Base-by-base conservation (phyloP, 2,888 invertebrate species). In the Abrostola triplasia region DNA sequence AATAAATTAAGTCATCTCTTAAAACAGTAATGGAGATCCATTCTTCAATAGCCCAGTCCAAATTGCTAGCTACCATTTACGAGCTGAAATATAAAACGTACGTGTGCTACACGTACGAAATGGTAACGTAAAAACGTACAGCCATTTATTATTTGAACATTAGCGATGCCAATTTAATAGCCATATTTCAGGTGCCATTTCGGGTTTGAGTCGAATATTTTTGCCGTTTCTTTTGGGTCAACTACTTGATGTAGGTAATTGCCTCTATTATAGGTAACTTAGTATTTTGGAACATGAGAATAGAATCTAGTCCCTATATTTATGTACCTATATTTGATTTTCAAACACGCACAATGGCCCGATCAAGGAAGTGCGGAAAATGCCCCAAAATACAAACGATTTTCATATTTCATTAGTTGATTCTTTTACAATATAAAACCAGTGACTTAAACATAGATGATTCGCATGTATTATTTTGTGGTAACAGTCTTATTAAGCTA, bases 101-200 rank as follows among this genome's bases (percentile, higher is more conserved):
- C 38, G 36, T n/a, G 13, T 36, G 52, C 47, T 36, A 51, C 42
- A 12, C 44, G 52, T 52, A 59, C 63, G 53, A 47, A 47, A 41
- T 55, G 37, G 59, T 38, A 36, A 36, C 42, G 24, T 50, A 38
- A 12, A 13, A 24, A 13, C 9, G 44, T 47, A 9, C 44, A 41
- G 47, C 52, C 42, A 59, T 75, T 60, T 64, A 67, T 76, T 75
- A 77, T 77, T 77, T 62, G 51, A 58, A 58, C 44, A 70, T 76
- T 61, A 64, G 41, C 36, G 41, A 51, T 36, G 37, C 36, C 41
- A 35, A 47, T 53, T 58, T 55, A 62, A 77, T 73, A 38, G 13
- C 53, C 12, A 13, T n/a, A 36, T 50, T 66, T 76, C 7, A 24
- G 38, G 56, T 12, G 64, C 1, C 40, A 60, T 47, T n/a, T 41